Base-by-base conservation (phyloP, 2,797 vertebrate species). In the Galaxias olidus region DNA sequence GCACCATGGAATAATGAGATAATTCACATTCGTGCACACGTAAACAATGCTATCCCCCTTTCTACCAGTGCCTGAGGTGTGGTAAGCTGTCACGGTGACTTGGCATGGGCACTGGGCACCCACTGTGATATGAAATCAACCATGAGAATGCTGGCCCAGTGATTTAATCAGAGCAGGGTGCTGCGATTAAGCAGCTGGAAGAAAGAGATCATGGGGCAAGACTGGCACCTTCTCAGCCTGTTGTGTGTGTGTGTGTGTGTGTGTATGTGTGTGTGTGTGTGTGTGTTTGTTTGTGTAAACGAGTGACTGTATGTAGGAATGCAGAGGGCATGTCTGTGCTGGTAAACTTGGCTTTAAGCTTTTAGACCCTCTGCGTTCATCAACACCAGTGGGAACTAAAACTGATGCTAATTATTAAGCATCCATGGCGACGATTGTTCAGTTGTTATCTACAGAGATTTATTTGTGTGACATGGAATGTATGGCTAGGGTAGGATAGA, bases 171-270 rank as follows among this genome's bases (percentile, higher is more conserved):
- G 57, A 76, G 67, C 65, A 69, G 69, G 73, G 49, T 53, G 1
- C 49, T 30, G 59, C 20, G 40, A 54, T 59, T 50, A 68, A 40
- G n/a, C 8, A 13, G 41, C 67, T 58, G 45, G 62, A 57, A 48
- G 14, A 10, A 66, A 65, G 65, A 13, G 9, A 65, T 75, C 71
- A 76, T 72, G 81, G 69, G 71, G 55, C 64, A n/a, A 65, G n/a
- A 48, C 13, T 75, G 77, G 71, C 64, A 67, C 18, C 55, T 63
- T 63, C 73, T 80, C 69, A 74, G 81, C 69, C 80, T 74, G 56
- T 71, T 30, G 2, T 2, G 6, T 30, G 6, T 30, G 3, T 30
- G 30, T 30, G 30, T 30, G 30, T 30, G 30, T 30, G 30, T 30
- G 30, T 30, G 30, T 30, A 6, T 30, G 30, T 30, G 30, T 30